A percentile compares a stretch with the other conserved stretches of the same genome.
phyloP scores from a whole-genome alignment of 1,140 invertebrate genomes.

The Lineus longissimus region DNA sequence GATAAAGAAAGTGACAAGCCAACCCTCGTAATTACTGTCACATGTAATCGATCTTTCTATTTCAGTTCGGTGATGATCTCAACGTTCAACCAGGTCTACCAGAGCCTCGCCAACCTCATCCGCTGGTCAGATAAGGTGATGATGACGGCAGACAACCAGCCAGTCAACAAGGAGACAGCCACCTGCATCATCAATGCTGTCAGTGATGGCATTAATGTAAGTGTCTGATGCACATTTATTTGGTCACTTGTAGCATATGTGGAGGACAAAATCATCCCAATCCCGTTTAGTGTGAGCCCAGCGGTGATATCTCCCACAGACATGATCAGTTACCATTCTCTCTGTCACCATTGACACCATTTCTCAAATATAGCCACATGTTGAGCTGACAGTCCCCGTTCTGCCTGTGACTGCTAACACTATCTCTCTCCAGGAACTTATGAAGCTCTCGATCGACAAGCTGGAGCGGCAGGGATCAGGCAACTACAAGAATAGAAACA shows the following conservation, averaged over 20 bases:
- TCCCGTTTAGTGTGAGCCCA: not conserved
- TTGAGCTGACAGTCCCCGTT: too few relatives aligned
- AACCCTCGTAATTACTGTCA: too few relatives aligned
- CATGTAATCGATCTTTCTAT: too few relatives aligned
- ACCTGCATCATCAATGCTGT: constrained; percentile 72
- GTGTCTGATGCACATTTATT: too few relatives aligned
- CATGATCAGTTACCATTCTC: too few relatives aligned
- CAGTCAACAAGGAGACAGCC: constrained; percentile 63
- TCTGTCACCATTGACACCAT: too few relatives aligned
- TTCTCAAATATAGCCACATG: too few relatives aligned
- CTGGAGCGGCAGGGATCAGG: constrained; percentile 24
- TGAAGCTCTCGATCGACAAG: constrained; percentile 46
- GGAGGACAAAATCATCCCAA: not conserved
- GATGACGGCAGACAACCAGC: constrained; percentile 66
- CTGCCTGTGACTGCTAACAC: not conserved
- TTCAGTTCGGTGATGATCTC: constrained; percentile 65
- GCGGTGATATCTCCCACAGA: not conserved
- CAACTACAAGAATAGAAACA: not conserved
- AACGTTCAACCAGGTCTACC: constrained; percentile 80
- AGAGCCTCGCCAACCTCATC: constrained; percentile 79
- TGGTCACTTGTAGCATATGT: constrained; percentile 21
- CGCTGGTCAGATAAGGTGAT: constrained; percentile 85
- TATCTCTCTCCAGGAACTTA: constrained; percentile 38
- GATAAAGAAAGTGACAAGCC: too few relatives aligned
- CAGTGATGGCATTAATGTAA: constrained; percentile 73